phyloP scores from a whole-genome alignment of 2,888 invertebrate genomes.

The Drosophila pseudotakahashii region DNA sequence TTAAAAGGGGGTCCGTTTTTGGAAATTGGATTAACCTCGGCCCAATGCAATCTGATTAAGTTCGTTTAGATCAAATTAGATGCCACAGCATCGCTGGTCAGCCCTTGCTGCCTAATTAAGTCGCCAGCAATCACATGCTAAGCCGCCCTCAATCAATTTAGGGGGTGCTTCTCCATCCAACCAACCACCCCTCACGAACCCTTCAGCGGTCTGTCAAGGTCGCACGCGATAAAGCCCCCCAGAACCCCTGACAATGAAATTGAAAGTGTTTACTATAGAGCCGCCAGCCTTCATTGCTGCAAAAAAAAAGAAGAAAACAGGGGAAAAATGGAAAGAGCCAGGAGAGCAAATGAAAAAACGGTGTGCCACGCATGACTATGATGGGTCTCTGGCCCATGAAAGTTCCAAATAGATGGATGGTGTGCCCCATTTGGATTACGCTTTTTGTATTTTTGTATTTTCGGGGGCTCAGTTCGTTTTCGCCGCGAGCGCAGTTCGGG shows the following conservation, averaged over 20 bases:
- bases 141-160: slow-evolving; percentile 68
- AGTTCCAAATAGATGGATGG: slow-evolving; percentile 4
- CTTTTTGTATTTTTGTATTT: not conserved
- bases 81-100: slow-evolving; percentile 33
- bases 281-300: not conserved
- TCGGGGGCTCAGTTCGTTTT: slow-evolving; percentile 36
- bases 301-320: not conserved
- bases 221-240: slow-evolving; percentile 35
- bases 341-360: slow-evolving; percentile 16
- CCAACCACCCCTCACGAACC: slow-evolving; percentile 2
- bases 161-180: not conserved
- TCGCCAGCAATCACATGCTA: slow-evolving; percentile 62
- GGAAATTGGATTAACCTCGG: slow-evolving; percentile 25
- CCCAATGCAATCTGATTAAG: slow-evolving; percentile 30
- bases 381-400: not conserved
- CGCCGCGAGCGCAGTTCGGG: slow-evolving; percentile 41
- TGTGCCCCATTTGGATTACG: slow-evolving; percentile 9
- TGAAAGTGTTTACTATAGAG: slow-evolving; percentile 35
- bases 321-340: not conserved
- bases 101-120: slow-evolving; percentile 64
- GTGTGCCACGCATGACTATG: slow-evolving; percentile 32
- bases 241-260: slow-evolving; percentile 27
- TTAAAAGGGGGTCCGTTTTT: too few species aligned
- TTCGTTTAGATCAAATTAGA: slow-evolving; percentile 34
- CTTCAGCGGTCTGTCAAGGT: slow-evolving; percentile 28